Base-by-base conservation (phyloP, 2,113 vertebrate species). In the Geococcyx californianus region DNA sequence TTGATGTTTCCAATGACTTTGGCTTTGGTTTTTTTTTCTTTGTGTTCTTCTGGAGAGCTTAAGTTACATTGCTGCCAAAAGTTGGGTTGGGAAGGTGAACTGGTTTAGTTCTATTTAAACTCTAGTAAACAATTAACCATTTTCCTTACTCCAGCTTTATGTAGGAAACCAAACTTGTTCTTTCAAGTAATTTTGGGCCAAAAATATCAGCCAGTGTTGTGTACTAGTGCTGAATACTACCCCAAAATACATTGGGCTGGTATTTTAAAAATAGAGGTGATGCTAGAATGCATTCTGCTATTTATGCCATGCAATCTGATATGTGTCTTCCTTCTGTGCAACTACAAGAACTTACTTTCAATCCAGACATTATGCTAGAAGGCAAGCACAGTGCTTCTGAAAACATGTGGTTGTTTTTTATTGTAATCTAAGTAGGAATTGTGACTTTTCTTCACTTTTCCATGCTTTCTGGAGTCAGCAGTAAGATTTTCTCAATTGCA, bases 101-200 rank as follows among this genome's bases (percentile, higher is more conserved):
- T 96, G 74, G 75, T 59, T 93, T 83, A 69, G 40, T 88, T 88
- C 66, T 95, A 72, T 81, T 90, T 84, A 60, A 83, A 66, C 49
- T 31, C 40, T 49, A 70, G 93, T 89, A 78, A 90, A 58, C 89
- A 95, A 54, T 97, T 96, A 68, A 95, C 38, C 26, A 49, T 96
- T 94, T 84, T 94, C 76, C 40, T 89, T 84, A 56, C 40, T 89
- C 45, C 55, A 60, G 44, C 73, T 82, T 92, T 93, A 63, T 60
- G 44, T 24, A 60, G 77, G 77, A 87, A 95, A 91, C 73, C 19
- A 68, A 29, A 47, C 28, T 74, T 80, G 23, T 60, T 90, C 62
- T 87, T 85, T 58, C 45, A 79, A 60, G 63, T 49, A 13, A 56
- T 49, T 84, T 49, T 76, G 19, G 31, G 36, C 73, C 75, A 54